A percentile compares a stretch with the other conserved stretches of the same genome.
phyloP scores from a whole-genome alignment of 2,113 vertebrate genomes.

The Lagopus leucura region DNA sequence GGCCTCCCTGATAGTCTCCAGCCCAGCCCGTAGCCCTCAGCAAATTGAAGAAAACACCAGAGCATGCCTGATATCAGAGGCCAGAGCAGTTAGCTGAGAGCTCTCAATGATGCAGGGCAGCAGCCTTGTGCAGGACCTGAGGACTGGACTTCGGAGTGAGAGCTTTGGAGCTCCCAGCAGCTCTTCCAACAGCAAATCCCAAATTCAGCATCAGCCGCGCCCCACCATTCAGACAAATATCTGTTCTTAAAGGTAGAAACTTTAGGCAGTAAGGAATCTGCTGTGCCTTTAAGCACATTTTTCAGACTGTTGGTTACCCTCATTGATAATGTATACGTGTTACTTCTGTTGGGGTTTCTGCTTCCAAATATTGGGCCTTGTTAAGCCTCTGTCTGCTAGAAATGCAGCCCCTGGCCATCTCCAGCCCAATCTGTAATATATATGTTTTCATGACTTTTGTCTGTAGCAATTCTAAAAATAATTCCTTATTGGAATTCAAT shows the following conservation, averaged over 20 bases:
- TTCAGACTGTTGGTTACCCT: background rate
- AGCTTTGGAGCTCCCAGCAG: background rate
- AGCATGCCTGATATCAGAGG: background rate
- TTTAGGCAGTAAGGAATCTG: background rate
- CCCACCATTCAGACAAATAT: background rate
- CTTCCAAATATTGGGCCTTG: background rate
- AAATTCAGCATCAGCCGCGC: background rate
- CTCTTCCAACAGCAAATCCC: background rate
- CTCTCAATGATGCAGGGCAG: background rate
- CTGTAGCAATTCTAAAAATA: conserved; percentile 56
- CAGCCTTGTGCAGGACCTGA: background rate
- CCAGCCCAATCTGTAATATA: conserved; percentile 12
- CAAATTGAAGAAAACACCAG: background rate
- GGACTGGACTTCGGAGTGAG: background rate
- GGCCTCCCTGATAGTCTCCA: conserved; percentile 12
- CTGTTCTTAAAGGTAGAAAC: background rate
- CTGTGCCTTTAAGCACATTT: background rate
- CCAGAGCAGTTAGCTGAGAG: conserved; percentile 29
- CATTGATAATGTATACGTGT: background rate
- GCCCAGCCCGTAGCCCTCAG: conserved; percentile 27
- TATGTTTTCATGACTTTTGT: conserved; percentile 40
- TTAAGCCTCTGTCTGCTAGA: conserved; percentile 25
- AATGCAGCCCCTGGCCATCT: background rate
- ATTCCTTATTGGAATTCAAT: conserved; percentile 44
- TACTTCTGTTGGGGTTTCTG: background rate